Evolutionary conservation across 1,140 invertebrate species (phyloP), one percentile per base, ranked within the genome.

Genomic region (Diorhabda sublineata): DNA sequence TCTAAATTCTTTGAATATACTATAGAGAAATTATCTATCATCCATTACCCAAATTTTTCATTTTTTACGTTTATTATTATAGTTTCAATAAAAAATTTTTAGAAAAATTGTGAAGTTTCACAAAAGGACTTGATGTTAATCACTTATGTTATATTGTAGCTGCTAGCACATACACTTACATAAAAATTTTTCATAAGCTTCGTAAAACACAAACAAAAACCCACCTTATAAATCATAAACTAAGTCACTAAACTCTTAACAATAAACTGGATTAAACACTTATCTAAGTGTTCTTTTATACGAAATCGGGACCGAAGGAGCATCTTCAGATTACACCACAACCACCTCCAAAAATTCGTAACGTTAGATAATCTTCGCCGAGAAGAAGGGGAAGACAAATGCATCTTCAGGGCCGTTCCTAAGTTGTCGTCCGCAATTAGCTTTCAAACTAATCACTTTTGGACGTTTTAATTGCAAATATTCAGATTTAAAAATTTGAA

Each of bases 321-420:
- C 58, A 67, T 67, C 44, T 59, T 44, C 42, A 45, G 41, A 60
- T 44, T 26, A n/a, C 2, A 60, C n/a, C 42, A 42, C 59, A 58
- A 42, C 66, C 11, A 67, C 59, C 58, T 67, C 66, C 58, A 44
- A 60, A 67, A 67, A 62, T 62, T 62, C 47, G 61, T 8, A 42
- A 45, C 45, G 61, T 43, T 62, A 62, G 61, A 62, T 62, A 62
- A 62, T 62, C 44, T 44, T 11, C 4, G 42, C 43, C 6, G n/a
- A 52, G 43, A 8, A 62, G 61, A 45, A 44, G 43, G 61, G 61
- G 47, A 52, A n/a, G n/a, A n/a, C 47, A 4, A n/a, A 52, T 52
- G 47, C 6, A n/a, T 52, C 47, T 26, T 6, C 47, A 52, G 47
- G 47, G 47, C n/a, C 47, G 47, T 52, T 52, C 47, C n/a, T 52